Percentiles rank a stretch among this genome's conserved stretches.
Conservation (phyloP, 2,888 invertebrate genomes). For the Clitarchus hookeri region DNA sequence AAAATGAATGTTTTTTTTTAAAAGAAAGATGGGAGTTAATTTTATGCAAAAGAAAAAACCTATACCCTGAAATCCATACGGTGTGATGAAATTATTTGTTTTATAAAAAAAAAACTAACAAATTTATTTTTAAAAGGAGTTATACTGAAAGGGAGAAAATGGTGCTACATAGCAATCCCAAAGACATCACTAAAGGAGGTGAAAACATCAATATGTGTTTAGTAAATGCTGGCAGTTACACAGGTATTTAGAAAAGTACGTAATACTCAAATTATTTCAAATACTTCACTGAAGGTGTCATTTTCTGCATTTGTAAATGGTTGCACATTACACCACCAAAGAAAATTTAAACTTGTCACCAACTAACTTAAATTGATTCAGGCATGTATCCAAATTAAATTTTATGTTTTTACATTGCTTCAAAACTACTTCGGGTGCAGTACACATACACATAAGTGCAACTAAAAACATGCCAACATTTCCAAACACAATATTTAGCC, state of each 20-base stretch:
- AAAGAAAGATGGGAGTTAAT: not conserved
- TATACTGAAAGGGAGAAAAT: not conserved
- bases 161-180: slow-evolving; percentile 36
- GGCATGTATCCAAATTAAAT: not conserved
- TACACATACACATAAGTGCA: not conserved
- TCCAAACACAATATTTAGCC: slow-evolving; percentile 32
- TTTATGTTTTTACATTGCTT: not conserved
- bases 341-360: not conserved
- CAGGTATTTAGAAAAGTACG: slow-evolving; percentile 26
- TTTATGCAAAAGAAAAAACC: not conserved
- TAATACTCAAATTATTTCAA: not conserved
- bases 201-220: slow-evolving; percentile 33
- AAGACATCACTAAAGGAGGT: slow-evolving; percentile 30
- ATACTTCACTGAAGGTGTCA: too few relatives aligned
- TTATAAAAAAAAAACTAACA: not conserved
- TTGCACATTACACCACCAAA: too few relatives aligned
- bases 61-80: too few relatives aligned
- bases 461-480: slow-evolving; percentile 22
- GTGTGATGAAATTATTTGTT: not conserved
- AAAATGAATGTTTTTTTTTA: not conserved
- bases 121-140: not conserved
- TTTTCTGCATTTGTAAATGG: too few relatives aligned
- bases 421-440: not conserved
- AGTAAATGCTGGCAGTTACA: slow-evolving; percentile 30
- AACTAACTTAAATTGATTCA: too few relatives aligned